Percentiles rank a stretch among this genome's conserved stretches.
These are phyloP conservation scores for Smittia sp. DNA, from an alignment of 2,888 invertebrate species.

Conservation along the genomic window DNA sequence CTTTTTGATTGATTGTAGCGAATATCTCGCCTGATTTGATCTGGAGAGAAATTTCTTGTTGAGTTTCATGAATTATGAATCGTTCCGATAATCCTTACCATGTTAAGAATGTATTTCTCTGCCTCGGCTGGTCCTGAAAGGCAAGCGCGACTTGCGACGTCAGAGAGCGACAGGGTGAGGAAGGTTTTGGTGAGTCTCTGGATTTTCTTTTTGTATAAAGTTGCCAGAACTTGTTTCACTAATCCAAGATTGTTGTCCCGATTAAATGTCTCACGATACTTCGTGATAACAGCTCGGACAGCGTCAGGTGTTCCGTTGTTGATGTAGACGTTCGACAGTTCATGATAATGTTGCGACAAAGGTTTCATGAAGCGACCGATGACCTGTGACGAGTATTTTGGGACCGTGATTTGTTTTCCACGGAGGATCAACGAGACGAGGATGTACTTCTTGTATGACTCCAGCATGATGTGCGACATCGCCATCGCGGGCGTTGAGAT, in stretches of 20 bases:
- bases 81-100: constrained; percentile 68
- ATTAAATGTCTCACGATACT: constrained; percentile 77
- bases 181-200: constrained; percentile 94
- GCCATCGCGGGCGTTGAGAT: constrained; percentile 92
- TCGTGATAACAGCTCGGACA: constrained; percentile 65
- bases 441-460: constrained; percentile 95
- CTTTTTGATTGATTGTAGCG: constrained; percentile 95
- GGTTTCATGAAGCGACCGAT: constrained; percentile 83
- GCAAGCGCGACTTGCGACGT: constrained; percentile 87
- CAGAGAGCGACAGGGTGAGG: constrained; percentile 80
- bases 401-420: constrained; percentile 80
- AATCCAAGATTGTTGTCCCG: constrained; percentile 77
- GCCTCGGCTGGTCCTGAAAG: constrained; percentile 82
- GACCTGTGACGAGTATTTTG: constrained; percentile 90
- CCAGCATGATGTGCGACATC: constrained; percentile 95
- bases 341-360: constrained; percentile 81
- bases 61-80: constrained; percentile 1
- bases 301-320: constrained; percentile 70
- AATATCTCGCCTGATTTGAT: constrained; percentile 96
- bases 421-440: constrained; percentile 86
- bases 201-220: constrained; percentile 93
- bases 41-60: constrained; percentile 54
- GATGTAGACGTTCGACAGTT: constrained; percentile 78
- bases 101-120: constrained; percentile 89
- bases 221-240: constrained; percentile 79